A percentile compares a stretch with the other conserved stretches of the same genome.
phyloP scores from a whole-genome alignment of 2,797 vertebrate genomes.

The Semaprochilodus insignis region DNA sequence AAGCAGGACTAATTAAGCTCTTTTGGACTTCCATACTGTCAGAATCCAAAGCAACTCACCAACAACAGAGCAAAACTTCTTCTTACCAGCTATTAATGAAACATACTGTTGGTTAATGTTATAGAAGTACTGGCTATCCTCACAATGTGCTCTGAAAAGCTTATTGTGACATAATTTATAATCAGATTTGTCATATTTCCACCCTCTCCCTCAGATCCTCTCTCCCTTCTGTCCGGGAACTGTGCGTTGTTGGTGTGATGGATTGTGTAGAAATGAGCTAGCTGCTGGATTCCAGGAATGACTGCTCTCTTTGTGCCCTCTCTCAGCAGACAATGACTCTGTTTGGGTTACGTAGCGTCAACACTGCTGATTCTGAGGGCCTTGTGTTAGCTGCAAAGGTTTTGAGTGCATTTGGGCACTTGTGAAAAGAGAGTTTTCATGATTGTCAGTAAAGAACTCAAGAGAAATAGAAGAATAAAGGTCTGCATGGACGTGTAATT shows the following conservation, averaged over 20 bases:
- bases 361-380: conserved; percentile 21
- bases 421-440: neutral
- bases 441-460: neutral
- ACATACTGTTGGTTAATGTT: neutral
- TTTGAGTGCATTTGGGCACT: neutral
- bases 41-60: neutral
- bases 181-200: no score
- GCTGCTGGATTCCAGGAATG: conserved; percentile 55
- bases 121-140: neutral
- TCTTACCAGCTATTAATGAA: neutral
- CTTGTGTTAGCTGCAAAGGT: neutral
- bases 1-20: neutral
- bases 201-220: neutral
- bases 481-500: no score
- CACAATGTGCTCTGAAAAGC: neutral
- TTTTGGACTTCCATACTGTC: no score
- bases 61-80: neutral
- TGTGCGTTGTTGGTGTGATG: conserved; percentile 44
- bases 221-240: conserved; percentile 40
- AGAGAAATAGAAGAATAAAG: neutral
- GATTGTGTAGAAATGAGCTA: conserved; percentile 32
- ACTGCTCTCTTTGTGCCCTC: conserved; percentile 62
- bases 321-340: conserved; percentile 57
- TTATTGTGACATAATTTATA: neutral
- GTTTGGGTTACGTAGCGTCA: conserved; percentile 25